Base-by-base conservation (phyloP, 1,140 invertebrate genomes). In the Piezodorus guildinii region DNA sequence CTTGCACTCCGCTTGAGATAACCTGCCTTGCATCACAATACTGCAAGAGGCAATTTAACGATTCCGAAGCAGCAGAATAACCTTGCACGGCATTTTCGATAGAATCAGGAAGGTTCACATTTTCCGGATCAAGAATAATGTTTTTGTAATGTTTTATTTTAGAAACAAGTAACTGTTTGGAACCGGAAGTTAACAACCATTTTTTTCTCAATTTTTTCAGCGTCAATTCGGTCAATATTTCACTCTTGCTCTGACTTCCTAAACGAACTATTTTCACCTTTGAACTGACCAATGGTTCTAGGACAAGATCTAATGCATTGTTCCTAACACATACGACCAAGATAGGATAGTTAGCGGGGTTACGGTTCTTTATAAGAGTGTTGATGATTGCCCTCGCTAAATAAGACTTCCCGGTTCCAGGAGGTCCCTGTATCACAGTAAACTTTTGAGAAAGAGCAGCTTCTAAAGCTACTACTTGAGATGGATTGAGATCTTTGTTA, bases 251-350 rank as follows among this genome's bases (percentile, higher is more conserved):
- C 12, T 25, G 19, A 10, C 34, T 39, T 2, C 52, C 52, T 16
- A 56, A 56, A 1, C 52, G 19, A 23, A 88, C 75, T 60, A 92
- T 76, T 23, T 78, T 75, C 0, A 76, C 45, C 2, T 81, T 84
- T 3, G 77, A 72, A 21, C 72, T 64, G 6, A 81, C 70, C 12
- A 88, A 78, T 21, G 83, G 86, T 72, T 90, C 83, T n/a, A 94
- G 73, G 76, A 94, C 93, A 71, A 94, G 89, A 77, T 94, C 91
- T 3, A 94, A 72, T 0, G 91, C 90, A 73, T 93, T 88, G 72
- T 94, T 94, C 0, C 89, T 93, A 68, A 85, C 90, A 70, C 88
- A 90, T 17, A 94, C 81, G 12, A 94, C 77, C 2, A 94, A 73
- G 62, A 94, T 84, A 4, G 86, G 84, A 16, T 34, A 27, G 5